Evolutionary conservation across 2,797 vertebrate genomes (phyloP), one percentile per base, ranked within the genome.

Genomic region (Austrolebias charrua): DNA sequence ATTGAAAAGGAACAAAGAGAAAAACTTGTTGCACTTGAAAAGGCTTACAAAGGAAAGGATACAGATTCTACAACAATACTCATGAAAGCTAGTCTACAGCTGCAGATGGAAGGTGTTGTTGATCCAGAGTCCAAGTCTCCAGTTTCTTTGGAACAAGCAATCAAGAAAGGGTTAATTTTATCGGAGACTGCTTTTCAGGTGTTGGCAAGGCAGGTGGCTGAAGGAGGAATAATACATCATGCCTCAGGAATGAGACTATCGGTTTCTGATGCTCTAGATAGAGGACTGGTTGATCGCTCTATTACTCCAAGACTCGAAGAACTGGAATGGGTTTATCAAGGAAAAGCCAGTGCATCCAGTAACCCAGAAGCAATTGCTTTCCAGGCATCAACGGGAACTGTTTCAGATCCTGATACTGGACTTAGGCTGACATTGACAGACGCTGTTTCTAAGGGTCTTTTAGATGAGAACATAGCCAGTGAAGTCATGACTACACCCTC

Each of bases 171-270:
- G 13, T 75, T 97, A 58, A 81, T 98, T 69, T 64, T 58, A 50
- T 86, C 87, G 76, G 89, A 93, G 0, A 80, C 94, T 45, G 94
- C 93, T 4, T 82, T 94, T 60, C 83, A 81, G 42, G 89, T 94
- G 35, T 73, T 99, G 83, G 76, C 91, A 47, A 93, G 90, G 69
- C 98, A 99, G 81, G 87, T 99, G 48, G 90, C 94, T 29, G 95
- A 93, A 45, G 98, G 96, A 59, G 98, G 97, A 33, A 90, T 99
- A 78, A 90, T 98, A 80, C 95, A 99, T 50, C 95, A 96, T 46
- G 35, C 73, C 51, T 98, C 96, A 66, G 95, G 97, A 20, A 85
- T 95, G 83, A 94, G 96, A 69, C 92, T 99, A 40, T 90, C 91
- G 0, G 94, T 97, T 56, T 85, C 86, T 7, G 90, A 92, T 20